phyloP scores from a whole-genome alignment of 2,888 invertebrate species.

The Yponomeuta sedellus region DNA sequence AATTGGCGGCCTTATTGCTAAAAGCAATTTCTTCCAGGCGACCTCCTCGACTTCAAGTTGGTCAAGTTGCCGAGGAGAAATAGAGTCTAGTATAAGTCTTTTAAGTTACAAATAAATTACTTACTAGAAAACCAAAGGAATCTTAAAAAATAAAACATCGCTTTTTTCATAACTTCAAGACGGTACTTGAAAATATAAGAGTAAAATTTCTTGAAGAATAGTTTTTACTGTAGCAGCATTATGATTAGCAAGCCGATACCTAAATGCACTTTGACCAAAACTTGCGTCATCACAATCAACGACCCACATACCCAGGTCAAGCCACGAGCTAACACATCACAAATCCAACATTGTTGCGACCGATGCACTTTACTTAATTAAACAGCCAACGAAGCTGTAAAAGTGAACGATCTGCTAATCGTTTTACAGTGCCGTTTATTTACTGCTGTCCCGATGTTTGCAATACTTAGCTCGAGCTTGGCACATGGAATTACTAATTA shows the following conservation, averaged over 20 bases:
- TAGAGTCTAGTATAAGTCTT: too few species aligned
- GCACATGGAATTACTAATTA: conserved; percentile 1
- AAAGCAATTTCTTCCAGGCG: too few species aligned
- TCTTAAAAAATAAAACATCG: too few species aligned
- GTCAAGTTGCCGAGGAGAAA: too few species aligned
- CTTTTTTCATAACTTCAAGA: too few species aligned
- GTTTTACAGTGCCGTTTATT: background rate
- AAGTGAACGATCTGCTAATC: background rate
- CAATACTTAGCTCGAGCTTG: conserved; percentile 1
- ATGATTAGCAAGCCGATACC: background rate
- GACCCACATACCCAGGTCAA: background rate
- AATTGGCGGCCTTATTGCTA: too few species aligned
- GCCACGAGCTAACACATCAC: background rate
- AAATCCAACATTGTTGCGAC: background rate
- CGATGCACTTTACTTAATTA: background rate
- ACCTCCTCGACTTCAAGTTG: too few species aligned
- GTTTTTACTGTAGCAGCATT: too few species aligned
- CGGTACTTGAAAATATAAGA: too few species aligned
- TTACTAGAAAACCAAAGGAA: too few species aligned
- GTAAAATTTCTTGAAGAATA: too few species aligned
- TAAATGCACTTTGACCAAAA: conserved; percentile 3
- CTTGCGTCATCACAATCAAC: background rate
- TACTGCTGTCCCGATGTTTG: background rate
- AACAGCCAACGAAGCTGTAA: background rate
- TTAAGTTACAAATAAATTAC: too few species aligned